Evolutionary conservation across 2,113 vertebrate species (phyloP), one percentile per base, ranked within the genome.

Genomic region (Brienomyrus brachyistius): DNA sequence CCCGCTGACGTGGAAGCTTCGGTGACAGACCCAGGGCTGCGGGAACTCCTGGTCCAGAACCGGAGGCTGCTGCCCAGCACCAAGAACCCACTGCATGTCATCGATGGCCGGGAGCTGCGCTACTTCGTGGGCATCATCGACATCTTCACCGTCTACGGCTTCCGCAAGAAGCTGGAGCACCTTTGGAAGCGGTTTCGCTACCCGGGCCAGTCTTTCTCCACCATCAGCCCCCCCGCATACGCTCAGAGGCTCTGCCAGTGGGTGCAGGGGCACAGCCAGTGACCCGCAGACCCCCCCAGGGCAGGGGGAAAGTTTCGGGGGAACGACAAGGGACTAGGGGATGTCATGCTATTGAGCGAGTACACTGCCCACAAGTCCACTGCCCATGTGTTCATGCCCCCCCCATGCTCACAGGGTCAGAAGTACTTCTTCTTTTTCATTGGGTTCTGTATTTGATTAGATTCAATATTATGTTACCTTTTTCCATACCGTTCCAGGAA

Each of bases 91-190:
- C 92, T 98, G 5, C 97, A 98, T 19, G 92, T 97, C 43, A 94
- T 98, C 5, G 97, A 98, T 0, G 97, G 97, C 19, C 95, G 96
- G 0, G 96, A 98, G 54, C 94, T 95, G 11, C 96, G 97, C 91
- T 98, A 97, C 93, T 98, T 98, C 90, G 91, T 98, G 0, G 97
- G 97, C 87, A 96, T 98, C 54, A 96, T 98, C 70, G 97, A 98
- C 92, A 95, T 98, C 90, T 96, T 97, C 91, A 98, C 97, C 0
- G 96, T 97, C 43, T 98, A 97, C 87, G 92, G 96, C 88, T 94
- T 97, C 88, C 96, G 92, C 92, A 98, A 98, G 91, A 94, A 94
- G 88, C 92, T 98, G 83, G 97, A 98, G 92, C 91, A 96, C 88
- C 89, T 95, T 59, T 98, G 97, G 97, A 98, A 98, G 92, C 95